phyloP scores from a whole-genome alignment of 2,888 invertebrate species.

The Toxonevra muliebris region DNA sequence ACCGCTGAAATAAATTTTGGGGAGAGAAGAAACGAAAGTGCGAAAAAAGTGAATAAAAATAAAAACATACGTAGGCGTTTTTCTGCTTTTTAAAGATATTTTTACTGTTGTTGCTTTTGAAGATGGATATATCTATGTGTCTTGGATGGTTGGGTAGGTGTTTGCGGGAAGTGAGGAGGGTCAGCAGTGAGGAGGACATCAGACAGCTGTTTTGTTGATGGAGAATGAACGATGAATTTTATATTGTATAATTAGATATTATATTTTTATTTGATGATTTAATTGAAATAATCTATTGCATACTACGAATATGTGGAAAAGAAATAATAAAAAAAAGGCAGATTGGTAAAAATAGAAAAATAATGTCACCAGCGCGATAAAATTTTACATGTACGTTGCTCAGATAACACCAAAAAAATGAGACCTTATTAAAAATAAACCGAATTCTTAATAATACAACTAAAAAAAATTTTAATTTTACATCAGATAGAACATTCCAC shows the following conservation, averaged over 20 bases:
- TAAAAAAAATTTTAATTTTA: no score
- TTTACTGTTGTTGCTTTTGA: not conserved
- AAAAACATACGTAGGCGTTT: conserved; percentile 19
- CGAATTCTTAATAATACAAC: no score
- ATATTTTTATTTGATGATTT: conserved; percentile 21
- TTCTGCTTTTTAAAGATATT: conserved; percentile 1
- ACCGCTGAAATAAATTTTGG: no score
- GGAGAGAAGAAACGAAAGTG: not conserved
- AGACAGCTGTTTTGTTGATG: conserved; percentile 12
- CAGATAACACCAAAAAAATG: no score
- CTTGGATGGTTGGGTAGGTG: not conserved
- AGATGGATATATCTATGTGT: not conserved
- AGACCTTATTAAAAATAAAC: no score
- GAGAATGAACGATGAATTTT: conserved; percentile 4
- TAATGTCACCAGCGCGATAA: no score
- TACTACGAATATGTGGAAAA: no score
- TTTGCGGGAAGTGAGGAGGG: not conserved
- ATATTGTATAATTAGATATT: conserved; percentile 7
- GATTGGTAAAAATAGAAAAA: no score
- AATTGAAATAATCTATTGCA: not conserved
- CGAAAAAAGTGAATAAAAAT: conserved; percentile 11
- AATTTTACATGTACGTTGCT: no score
- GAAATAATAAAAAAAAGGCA: no score
- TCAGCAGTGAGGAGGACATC: not conserved
- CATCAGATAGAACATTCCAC: no score